phyloP scores from a whole-genome alignment of 2,113 vertebrate species.

The Meleagris gallopavo region DNA sequence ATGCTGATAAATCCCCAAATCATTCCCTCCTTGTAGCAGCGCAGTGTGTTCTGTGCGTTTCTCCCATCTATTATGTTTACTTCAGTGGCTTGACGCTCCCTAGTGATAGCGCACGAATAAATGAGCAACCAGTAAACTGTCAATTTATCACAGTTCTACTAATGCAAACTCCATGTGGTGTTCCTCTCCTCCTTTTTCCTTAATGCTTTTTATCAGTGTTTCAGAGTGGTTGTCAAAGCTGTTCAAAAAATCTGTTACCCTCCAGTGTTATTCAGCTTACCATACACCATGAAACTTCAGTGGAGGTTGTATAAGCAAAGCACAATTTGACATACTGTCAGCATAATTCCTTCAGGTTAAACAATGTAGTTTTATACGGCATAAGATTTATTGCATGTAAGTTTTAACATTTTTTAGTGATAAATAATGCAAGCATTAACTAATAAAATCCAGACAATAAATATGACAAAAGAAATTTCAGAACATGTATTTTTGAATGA shows the following conservation, averaged over 20 bases:
- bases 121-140: slow-evolving; percentile 53
- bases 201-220: slow-evolving; percentile 19
- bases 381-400: neutral
- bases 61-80: slow-evolving; percentile 9
- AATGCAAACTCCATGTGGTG: slow-evolving; percentile 9
- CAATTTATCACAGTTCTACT: slow-evolving; percentile 45
- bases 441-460: neutral
- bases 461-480: neutral
- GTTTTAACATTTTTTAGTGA: neutral
- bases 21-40: neutral
- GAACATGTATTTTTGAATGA: neutral
- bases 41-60: neutral
- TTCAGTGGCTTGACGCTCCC: neutral
- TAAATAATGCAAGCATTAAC: neutral
- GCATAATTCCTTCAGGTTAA: neutral
- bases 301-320: neutral
- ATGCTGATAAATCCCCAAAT: neutral
- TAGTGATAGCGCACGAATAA: slow-evolving; percentile 18
- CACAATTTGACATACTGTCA: neutral
- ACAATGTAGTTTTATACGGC: neutral
- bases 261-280: neutral
- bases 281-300: neutral
- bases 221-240: slow-evolving; percentile 27
- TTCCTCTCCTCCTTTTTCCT: neutral
- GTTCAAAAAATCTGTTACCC: slow-evolving; percentile 30